These are phyloP conservation scores for Monopis laevigella DNA, from an alignment of 2,888 invertebrate genomes.

Conservation along the genomic window DNA sequence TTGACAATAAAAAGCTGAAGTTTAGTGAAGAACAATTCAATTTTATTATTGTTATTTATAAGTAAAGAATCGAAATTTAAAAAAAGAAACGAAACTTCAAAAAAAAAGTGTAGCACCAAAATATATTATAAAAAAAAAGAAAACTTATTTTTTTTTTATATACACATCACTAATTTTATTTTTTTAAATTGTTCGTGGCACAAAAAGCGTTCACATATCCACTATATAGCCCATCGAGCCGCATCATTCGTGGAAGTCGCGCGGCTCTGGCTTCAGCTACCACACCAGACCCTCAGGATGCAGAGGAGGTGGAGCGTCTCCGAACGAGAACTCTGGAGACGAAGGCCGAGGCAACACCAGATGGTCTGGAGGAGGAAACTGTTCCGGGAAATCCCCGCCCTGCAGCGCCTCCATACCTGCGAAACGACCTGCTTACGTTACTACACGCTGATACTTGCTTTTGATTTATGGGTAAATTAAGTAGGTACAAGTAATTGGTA, in stretches of 20 bases:
- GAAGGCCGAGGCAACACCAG: constrained; percentile 77
- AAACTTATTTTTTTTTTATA: no score
- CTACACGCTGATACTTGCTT: not conserved
- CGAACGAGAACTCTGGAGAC: constrained; percentile 77
- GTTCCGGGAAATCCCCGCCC: constrained; percentile 59
- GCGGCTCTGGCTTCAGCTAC: constrained; percentile 70
- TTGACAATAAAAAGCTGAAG: no score
- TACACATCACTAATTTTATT: no score
- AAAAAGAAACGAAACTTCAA: no score
- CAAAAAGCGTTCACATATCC: no score
- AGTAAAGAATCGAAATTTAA: no score
- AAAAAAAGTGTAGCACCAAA: no score
- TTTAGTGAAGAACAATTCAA: no score
- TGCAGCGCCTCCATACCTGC: constrained; percentile 72
- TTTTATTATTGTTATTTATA: no score
- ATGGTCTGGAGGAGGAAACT: constrained; percentile 72
- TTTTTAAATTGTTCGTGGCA: no score
- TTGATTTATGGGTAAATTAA: not conserved
- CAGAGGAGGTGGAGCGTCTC: constrained; percentile 55
- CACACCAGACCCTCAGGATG: constrained; percentile 63
- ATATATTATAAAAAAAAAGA: no score
- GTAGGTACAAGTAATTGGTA: no score
- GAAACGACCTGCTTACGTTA: constrained; percentile 71
- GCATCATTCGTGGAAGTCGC: constrained; percentile 67
- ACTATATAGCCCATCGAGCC: constrained; percentile 58